Percentiles rank a stretch among this genome's conserved stretches.
These are phyloP conservation scores for Cephus spinipes DNA, from an alignment of 2,888 invertebrate genomes.

Conservation along the genomic window DNA sequence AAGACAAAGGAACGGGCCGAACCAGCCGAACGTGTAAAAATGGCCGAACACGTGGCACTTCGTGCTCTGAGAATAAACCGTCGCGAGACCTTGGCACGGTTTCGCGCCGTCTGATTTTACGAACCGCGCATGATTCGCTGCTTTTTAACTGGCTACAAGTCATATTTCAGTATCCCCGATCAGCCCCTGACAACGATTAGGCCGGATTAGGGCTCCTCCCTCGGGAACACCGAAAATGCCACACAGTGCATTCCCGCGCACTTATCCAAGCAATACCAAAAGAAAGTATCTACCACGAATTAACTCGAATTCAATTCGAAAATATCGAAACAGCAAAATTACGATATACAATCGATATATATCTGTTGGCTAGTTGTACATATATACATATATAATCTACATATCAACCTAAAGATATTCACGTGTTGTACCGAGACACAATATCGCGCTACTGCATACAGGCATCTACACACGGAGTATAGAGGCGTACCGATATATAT, in stretches of 20 bases:
- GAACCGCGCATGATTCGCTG: slow-evolving; percentile 3
- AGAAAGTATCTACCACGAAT: background rate
- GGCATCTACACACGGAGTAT: background rate
- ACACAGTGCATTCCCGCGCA: background rate
- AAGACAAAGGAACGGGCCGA: background rate
- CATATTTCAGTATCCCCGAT: background rate
- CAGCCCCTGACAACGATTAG: background rate
- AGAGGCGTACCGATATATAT: slow-evolving; percentile 4
- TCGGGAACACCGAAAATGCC: background rate
- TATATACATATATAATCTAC: background rate
- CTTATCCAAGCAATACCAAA: background rate
- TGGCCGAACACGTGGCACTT: slow-evolving; percentile 23
- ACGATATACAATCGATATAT: background rate
- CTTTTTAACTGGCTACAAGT: background rate
- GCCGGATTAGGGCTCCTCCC: background rate
- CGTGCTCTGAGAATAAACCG: slow-evolving; percentile 37
- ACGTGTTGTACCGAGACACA: slow-evolving; percentile 23
- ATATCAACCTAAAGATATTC: background rate
- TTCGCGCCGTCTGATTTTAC: slow-evolving; percentile 37
- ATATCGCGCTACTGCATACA: slow-evolving; percentile 27
- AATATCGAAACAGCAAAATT: background rate
- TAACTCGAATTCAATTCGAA: background rate
- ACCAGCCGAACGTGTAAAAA: background rate
- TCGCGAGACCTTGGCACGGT: slow-evolving; percentile 45
- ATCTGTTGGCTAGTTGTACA: background rate